Percentiles rank a stretch among this genome's conserved stretches.
Evolutionary conservation across 2,888 invertebrate species (phyloP).

Genomic region (Callinectes sapidus): DNA sequence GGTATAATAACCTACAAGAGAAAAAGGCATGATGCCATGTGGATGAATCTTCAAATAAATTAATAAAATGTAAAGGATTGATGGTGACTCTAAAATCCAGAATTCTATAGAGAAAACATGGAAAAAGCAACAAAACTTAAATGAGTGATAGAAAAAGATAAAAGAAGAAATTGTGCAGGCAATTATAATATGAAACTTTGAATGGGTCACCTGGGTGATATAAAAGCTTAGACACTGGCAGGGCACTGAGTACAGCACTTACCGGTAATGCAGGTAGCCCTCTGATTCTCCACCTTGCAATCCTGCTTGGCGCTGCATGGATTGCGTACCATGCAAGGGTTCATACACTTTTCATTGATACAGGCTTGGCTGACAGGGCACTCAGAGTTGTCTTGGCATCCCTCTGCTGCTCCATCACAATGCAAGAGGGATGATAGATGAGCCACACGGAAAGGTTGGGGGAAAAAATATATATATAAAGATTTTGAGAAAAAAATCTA

Average conservation of each 20-base stretch:
- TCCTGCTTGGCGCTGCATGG: slow-evolving; percentile 86
- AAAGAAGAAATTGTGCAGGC: neutral
- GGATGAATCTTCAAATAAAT: neutral
- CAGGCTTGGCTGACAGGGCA: slow-evolving; percentile 90
- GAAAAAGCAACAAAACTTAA: neutral
- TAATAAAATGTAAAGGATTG: neutral
- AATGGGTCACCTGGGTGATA: neutral
- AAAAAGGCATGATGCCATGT: neutral
- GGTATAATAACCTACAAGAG: neutral
- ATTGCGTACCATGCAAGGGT: slow-evolving; percentile 85
- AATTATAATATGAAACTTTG: neutral
- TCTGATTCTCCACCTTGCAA: slow-evolving; percentile 88
- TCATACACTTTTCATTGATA: slow-evolving; percentile 85
- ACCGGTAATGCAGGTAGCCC: slow-evolving; percentile 90
- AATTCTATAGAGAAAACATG: neutral
- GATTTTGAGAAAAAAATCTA: neutral
- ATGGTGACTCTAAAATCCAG: neutral
- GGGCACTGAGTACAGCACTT: slow-evolving; percentile 73
- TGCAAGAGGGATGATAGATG: neutral
- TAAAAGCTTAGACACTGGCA: neutral
- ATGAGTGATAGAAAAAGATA: neutral
- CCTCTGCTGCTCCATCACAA: slow-evolving; percentile 76
- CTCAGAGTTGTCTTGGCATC: slow-evolving; percentile 88
- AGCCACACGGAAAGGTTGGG: neutral
- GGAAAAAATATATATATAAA: neutral